A percentile compares a stretch with the other conserved stretches of the same genome.
phyloP scores from a whole-genome alignment of 2,888 invertebrate genomes.

The Tetrapedia diversipes region DNA sequence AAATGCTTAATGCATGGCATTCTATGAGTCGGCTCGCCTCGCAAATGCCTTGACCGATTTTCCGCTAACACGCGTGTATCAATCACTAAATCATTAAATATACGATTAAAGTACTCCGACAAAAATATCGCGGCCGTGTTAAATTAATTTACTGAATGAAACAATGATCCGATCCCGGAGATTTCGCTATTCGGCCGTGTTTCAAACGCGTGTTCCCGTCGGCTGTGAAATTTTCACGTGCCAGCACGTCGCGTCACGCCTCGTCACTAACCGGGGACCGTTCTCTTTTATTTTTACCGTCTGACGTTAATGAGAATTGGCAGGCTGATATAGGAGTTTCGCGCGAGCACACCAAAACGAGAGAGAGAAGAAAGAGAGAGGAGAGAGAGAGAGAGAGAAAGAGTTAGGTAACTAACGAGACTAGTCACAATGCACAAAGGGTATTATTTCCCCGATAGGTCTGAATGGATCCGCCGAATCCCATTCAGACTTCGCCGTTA shows the following conservation, averaged over 20 bases:
- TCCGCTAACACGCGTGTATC: no score
- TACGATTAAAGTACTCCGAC: no score
- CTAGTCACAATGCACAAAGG: constrained; percentile 67
- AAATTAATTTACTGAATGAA: constrained; percentile 15
- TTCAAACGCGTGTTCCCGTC: constrained; percentile 31
- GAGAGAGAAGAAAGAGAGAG: no score
- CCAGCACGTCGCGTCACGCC: constrained; percentile 50
- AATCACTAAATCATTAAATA: neutral
- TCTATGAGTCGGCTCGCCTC: no score
- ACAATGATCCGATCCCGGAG: constrained; percentile 18
- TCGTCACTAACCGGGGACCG: constrained; percentile 46
- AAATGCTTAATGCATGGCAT: no score
- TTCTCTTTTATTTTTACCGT: constrained; percentile 48
- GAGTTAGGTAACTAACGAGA: constrained; percentile 68
- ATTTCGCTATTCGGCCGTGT: constrained; percentile 47
- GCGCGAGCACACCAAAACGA: constrained; percentile 37
- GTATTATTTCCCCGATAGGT: constrained; percentile 68
- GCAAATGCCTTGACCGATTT: no score
- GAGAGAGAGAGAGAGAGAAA: no score
- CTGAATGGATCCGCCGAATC: constrained; percentile 65
- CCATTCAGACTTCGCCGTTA: constrained; percentile 45
- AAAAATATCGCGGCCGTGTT: neutral
- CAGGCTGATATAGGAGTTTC: constrained; percentile 55
- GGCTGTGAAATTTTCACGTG: constrained; percentile 48
- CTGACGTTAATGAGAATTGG: constrained; percentile 69